Conservation (phyloP, 2,113 vertebrate genomes). For the Blennius ocellaris region DNA sequence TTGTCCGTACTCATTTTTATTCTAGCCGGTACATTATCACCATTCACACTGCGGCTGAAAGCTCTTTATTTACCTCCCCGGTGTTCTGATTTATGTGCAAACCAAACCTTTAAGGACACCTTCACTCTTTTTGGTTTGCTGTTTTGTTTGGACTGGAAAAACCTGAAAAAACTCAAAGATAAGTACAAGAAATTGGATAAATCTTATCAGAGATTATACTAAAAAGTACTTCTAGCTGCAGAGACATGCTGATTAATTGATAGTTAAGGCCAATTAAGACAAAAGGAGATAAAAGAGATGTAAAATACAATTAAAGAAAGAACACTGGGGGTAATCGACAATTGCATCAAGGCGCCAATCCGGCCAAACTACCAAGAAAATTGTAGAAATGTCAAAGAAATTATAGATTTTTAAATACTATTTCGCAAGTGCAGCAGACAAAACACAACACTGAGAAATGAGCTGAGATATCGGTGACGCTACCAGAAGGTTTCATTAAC, state of each 20-base stretch:
- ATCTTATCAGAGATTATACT: not conserved
- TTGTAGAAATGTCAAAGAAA: too few relatives aligned
- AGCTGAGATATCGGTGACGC: too few relatives aligned
- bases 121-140: too few relatives aligned
- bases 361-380: too few relatives aligned
- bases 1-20: not conserved
- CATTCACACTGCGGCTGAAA: not conserved
- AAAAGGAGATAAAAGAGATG: not conserved
- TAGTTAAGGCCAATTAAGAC: constrained; percentile 9
- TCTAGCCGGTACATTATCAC: not conserved
- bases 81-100: not conserved
- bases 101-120: not conserved
- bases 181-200: not conserved
- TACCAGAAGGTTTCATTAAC: too few relatives aligned
- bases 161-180: not conserved
- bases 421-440: too few relatives aligned
- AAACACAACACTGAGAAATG: too few relatives aligned
- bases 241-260: constrained; percentile 7
- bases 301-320: too few relatives aligned
- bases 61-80: not conserved
- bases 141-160: not conserved
- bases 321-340: too few relatives aligned
- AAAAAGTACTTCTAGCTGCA: not conserved
- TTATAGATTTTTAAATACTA: too few relatives aligned
- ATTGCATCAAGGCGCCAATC: too few relatives aligned